Evolutionary conservation across 2,113 vertebrate genomes (phyloP).

Genomic region (Odontesthes bonariensis): DNA sequence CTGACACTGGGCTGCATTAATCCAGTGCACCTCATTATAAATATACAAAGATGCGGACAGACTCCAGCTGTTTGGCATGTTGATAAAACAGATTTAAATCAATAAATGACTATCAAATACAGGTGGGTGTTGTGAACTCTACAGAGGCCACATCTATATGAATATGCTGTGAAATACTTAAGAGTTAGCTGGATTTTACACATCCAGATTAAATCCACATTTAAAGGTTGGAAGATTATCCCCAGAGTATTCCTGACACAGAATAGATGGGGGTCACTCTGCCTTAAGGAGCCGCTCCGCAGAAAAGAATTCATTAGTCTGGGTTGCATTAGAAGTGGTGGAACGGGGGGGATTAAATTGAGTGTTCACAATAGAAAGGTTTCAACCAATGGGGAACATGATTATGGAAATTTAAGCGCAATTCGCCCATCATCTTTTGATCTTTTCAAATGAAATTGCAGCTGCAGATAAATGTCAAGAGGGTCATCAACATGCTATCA

Average conservation of each 20-base stretch:
- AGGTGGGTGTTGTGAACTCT: background rate
- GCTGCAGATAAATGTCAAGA: background rate
- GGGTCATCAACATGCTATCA: background rate
- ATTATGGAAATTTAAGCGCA: background rate
- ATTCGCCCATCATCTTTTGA: background rate
- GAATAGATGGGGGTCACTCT: conserved; percentile 14
- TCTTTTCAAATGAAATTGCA: background rate
- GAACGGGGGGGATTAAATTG: background rate
- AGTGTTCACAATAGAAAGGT: background rate
- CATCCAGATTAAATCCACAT: conserved; percentile 21
- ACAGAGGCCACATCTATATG: background rate
- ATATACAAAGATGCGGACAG: background rate
- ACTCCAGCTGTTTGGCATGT: background rate
- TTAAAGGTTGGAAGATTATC: conserved; percentile 18
- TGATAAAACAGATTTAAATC: background rate
- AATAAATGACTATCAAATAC: background rate
- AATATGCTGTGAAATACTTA: background rate
- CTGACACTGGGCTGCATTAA: conserved; percentile 1
- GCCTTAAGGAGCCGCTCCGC: conserved; percentile 2
- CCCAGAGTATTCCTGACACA: conserved; percentile 4
- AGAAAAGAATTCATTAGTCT: conserved; percentile 28
- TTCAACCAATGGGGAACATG: background rate
- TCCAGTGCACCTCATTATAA: conserved; percentile 31
- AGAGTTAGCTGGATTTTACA: conserved; percentile 7
- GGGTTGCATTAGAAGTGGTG: background rate